A percentile compares a stretch with the other conserved stretches of the same genome.
Evolutionary conservation across 2,113 vertebrate genomes (phyloP).

Genomic region (Nanorana parkeri): DNA sequence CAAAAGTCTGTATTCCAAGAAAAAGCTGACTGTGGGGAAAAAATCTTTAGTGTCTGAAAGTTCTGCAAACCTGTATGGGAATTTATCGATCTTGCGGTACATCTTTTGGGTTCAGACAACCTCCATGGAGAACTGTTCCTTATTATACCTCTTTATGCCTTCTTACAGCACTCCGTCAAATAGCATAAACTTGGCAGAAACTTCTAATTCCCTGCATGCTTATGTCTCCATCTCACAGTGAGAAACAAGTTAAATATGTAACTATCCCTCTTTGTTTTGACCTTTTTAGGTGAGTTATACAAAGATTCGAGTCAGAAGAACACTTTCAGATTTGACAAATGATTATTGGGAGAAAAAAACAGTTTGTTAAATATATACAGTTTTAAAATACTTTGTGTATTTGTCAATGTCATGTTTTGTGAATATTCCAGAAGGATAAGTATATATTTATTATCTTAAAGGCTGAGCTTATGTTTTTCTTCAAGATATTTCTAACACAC

Average conservation of each 20-base stretch:
- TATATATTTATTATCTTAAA: too few relatives aligned
- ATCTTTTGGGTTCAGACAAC: slow-evolving; percentile 2
- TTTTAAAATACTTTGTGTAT: neutral
- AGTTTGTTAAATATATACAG: slow-evolving; percentile 13
- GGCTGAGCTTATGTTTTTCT: too few relatives aligned
- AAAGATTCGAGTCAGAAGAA: neutral
- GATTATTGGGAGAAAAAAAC: slow-evolving; percentile 1
- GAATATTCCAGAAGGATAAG: neutral
- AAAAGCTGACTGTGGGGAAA: slow-evolving; percentile 80
- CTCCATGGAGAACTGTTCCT: slow-evolving; percentile 1
- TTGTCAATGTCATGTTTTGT: neutral
- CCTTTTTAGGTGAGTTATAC: slow-evolving; percentile 36
- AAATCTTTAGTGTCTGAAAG: slow-evolving; percentile 73
- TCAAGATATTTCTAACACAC: too few relatives aligned
- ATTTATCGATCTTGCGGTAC: slow-evolving; percentile 17
- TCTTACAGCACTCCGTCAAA: slow-evolving; percentile 22
- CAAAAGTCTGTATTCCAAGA: slow-evolving; percentile 84
- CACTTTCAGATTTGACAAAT: neutral
- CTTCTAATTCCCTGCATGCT: slow-evolving; percentile 2
- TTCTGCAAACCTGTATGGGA: slow-evolving; percentile 38
- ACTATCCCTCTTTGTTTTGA: slow-evolving; percentile 22
- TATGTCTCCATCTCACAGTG: slow-evolving; percentile 25
- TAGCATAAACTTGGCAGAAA: slow-evolving; percentile 38
- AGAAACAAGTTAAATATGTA: slow-evolving; percentile 6
- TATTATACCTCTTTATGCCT: slow-evolving; percentile 19